Evolutionary conservation across 37 sponge, comb jelly and placozoan genomes (phyloP), one percentile per base, ranked within the genome.

Genomic region (Tethya wilhelma): DNA sequence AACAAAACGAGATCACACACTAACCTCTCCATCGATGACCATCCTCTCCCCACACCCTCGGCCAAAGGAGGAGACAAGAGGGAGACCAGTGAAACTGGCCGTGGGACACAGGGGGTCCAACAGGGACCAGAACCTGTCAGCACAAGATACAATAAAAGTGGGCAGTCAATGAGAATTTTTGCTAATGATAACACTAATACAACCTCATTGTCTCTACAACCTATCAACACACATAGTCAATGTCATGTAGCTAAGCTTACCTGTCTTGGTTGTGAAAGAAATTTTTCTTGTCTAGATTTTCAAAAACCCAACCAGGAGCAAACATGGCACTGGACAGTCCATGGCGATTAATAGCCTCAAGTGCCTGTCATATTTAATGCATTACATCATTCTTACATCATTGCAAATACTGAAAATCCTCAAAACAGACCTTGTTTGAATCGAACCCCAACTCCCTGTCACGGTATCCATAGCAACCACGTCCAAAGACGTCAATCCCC

Each of bases 261-360:
- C 64, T 89, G 78, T 96, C 81, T 73, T 96, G 92, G 62, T 93
- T 89, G 9, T 78, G 53, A 41, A 91, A 67, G 82, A 98, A 98
- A 6, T 86, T 42, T 32, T 44, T 34, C 53, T 89, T 89, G 43
- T 75, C 73, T 60, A 90, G 83, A n/a, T 66, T 94, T 67, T 98
- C 99, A 86, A 83, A 98, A 44, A 96, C 97, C 99, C 99, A 98
- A 1, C 96, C 96, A 44, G 99, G 94, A 71, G 99, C 99, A 91
- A 98, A 98, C 23, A 98, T 36, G 19, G 99, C 99, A 49, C 92
- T 83, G 20, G 99, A 98, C 1, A 98, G 79, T 22, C 78, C 81
- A 56, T 55, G 42, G 19, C 81, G 59, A 9, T 30, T 74, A 37
- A 96, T 93, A 39, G 73, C 77, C n/a, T 88, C 80, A 76, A 96